Evolutionary conservation across 2,888 invertebrate genomes (phyloP).

Genomic region (Ochropleura plecta): DNA sequence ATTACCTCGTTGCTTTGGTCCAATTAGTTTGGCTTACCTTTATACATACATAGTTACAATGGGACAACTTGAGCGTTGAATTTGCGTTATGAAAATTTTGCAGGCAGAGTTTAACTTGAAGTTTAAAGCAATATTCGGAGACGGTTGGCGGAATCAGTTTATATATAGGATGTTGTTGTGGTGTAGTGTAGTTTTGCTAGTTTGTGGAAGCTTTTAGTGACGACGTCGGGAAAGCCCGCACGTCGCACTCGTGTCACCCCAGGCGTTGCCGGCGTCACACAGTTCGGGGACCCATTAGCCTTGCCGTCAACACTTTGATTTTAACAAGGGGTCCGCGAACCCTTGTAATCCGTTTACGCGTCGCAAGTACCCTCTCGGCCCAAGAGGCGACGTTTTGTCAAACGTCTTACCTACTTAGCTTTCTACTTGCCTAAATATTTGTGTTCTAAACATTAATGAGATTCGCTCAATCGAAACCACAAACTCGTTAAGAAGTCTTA

Average conservation of each 20-base stretch:
- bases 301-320: slow-evolving; percentile 85
- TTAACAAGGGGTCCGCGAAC: slow-evolving; percentile 80
- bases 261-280: slow-evolving; percentile 14
- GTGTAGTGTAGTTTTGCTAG: background rate
- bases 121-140: background rate
- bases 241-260: slow-evolving; percentile 23
- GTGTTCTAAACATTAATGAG: slow-evolving; percentile 64
- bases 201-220: slow-evolving; percentile 10
- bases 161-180: background rate
- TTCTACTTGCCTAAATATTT: slow-evolving; percentile 74
- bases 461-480: slow-evolving; percentile 31
- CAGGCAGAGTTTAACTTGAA: background rate
- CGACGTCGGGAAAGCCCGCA: slow-evolving; percentile 4
- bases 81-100: slow-evolving; percentile 23
- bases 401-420: slow-evolving; percentile 77
- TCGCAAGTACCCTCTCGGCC: slow-evolving; percentile 76
- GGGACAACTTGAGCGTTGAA: background rate
- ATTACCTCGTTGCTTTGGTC: slow-evolving; percentile 3
- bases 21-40: slow-evolving; percentile 7
- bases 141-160: background rate
- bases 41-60: slow-evolving; percentile 33
- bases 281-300: slow-evolving; percentile 79
- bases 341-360: slow-evolving; percentile 86
- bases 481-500: slow-evolving; percentile 38
- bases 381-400: slow-evolving; percentile 79